These are phyloP conservation scores for Blastobasis lacticolella DNA, from an alignment of 2,888 invertebrate species.

Conservation along the genomic window DNA sequence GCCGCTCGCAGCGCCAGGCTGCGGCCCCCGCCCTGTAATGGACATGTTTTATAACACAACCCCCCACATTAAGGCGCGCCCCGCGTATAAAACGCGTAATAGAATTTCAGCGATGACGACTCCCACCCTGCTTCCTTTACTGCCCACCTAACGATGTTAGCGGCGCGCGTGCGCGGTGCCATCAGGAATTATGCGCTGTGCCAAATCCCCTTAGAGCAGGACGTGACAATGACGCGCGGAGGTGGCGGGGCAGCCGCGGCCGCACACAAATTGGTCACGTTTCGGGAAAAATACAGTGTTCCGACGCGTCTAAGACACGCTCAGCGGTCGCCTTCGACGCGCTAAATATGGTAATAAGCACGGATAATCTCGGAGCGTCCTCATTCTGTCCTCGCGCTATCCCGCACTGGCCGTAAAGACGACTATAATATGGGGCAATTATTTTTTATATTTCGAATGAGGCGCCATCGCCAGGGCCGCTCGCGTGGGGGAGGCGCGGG, in stretches of 20 bases:
- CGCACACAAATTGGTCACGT: neutral
- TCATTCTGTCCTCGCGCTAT: neutral
- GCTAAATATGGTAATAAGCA: neutral
- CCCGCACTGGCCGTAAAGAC: neutral
- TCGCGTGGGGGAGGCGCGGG: slow-evolving; percentile 53
- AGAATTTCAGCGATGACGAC: slow-evolving; percentile 64
- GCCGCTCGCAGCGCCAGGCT: too few relatives aligned
- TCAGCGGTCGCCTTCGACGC: neutral
- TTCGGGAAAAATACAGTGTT: neutral
- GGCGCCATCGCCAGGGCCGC: slow-evolving; percentile 38
- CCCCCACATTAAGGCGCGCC: slow-evolving; percentile 56
- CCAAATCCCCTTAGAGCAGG: slow-evolving; percentile 25
- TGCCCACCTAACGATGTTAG: slow-evolving; percentile 65
- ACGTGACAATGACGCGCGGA: slow-evolving; percentile 32
- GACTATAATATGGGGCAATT: slow-evolving; percentile 18
- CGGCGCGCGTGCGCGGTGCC: slow-evolving; percentile 54
- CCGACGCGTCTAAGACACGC: neutral
- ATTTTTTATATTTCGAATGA: slow-evolving; percentile 20
- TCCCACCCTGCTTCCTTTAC: slow-evolving; percentile 27
- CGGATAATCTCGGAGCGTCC: neutral
- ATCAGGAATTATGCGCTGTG: slow-evolving; percentile 28
- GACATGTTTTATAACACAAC: slow-evolving; percentile 56
- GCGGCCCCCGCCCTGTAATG: slow-evolving; percentile 30
- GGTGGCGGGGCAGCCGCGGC: neutral
- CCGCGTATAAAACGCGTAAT: slow-evolving; percentile 68